Evolutionary conservation across 2,888 invertebrate species (phyloP).

Genomic region (Priocnemis perturbator): DNA sequence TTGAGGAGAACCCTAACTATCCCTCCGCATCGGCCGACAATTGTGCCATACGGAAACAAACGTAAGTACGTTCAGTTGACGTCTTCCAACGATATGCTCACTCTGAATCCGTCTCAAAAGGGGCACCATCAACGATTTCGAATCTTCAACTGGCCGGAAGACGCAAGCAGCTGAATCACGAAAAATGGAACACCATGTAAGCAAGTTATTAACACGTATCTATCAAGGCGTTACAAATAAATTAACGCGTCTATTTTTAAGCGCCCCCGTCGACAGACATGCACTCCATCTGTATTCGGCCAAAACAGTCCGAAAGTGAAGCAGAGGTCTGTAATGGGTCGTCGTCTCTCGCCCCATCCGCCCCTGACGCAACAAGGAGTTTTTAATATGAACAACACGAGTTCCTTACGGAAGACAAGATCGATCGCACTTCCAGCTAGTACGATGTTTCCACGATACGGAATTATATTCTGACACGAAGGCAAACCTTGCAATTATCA

Average conservation of each 20-base stretch:
- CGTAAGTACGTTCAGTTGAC: neutral
- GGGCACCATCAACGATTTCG: no score
- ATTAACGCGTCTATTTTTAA: no score
- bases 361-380: slow-evolving; percentile 32
- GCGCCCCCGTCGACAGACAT: no score
- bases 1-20: neutral
- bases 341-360: slow-evolving; percentile 39
- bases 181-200: no score
- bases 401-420: slow-evolving; percentile 44
- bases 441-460: slow-evolving; percentile 19
- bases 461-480: slow-evolving; percentile 5
- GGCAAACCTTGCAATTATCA: no score
- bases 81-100: no score
- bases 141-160: no score
- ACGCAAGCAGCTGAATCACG: no score
- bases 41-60: neutral
- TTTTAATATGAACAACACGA: slow-evolving; percentile 25
- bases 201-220: no score
- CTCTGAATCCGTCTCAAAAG: no score
- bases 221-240: no score
- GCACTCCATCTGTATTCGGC: slow-evolving; percentile 25
- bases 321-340: slow-evolving; percentile 44
- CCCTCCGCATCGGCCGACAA: neutral
- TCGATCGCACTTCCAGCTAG: slow-evolving; percentile 43
- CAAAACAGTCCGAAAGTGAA: slow-evolving; percentile 37